Evolutionary conservation across 2,888 invertebrate species (phyloP).

Genomic region (Xanthorhoe designata): DNA sequence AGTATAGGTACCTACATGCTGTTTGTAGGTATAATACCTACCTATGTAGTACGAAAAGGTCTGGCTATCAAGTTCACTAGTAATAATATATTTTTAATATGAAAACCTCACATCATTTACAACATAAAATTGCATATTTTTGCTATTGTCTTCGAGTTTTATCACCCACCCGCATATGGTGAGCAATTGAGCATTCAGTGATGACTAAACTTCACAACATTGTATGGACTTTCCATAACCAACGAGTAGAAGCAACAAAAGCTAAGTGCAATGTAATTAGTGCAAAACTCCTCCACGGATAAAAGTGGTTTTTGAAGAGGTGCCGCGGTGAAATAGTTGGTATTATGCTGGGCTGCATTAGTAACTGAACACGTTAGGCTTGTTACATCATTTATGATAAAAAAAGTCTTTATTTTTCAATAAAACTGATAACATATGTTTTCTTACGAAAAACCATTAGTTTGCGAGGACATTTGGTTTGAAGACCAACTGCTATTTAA

Average conservation of each 20-base stretch:
- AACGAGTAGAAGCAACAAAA: constrained; percentile 24
- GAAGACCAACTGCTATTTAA: no score
- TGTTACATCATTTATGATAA: background rate
- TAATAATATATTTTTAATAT: no score
- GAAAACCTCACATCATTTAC: no score
- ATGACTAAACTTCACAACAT: constrained; percentile 35
- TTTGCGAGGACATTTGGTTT: no score
- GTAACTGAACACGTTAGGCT: background rate
- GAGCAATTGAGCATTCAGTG: constrained; percentile 7
- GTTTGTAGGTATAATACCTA: no score
- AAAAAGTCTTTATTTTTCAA: background rate
- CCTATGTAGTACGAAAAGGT: no score
- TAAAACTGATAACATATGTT: no score
- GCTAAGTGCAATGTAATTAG: constrained; percentile 63
- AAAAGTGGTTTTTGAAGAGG: constrained; percentile 53
- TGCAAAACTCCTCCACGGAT: constrained; percentile 57
- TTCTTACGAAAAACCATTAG: no score
- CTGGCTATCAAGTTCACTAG: no score
- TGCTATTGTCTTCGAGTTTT: constrained; percentile 13
- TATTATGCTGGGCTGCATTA: background rate
- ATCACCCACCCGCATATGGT: constrained; percentile 25
- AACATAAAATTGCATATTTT: background rate
- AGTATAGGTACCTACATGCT: no score
- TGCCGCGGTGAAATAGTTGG: constrained; percentile 47
- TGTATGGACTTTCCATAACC: constrained; percentile 11